These are phyloP conservation scores for Caenorhabditis virilis DNA, from an alignment of 2,888 invertebrate species.

Conservation along the genomic window DNA sequence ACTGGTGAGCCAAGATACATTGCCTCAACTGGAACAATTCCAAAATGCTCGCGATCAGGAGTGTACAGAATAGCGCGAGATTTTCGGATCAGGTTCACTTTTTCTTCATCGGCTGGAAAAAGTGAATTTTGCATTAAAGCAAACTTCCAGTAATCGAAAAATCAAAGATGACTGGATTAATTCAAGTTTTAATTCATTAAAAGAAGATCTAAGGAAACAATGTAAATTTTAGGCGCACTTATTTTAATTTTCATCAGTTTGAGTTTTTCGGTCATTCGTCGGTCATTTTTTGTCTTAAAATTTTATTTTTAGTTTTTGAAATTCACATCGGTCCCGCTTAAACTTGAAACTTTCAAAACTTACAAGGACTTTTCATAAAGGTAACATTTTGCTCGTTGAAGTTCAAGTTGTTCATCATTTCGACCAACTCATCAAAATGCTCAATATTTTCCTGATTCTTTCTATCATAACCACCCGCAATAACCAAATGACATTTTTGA, in stretches of 20 bases:
- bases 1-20: constrained; percentile 93
- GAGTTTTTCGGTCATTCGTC: not conserved
- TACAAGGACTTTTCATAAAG: constrained; percentile 64
- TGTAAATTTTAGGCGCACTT: not conserved
- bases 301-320: not conserved
- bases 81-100: constrained; percentile 80
- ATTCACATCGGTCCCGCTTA: not conserved
- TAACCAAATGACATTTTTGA: constrained; percentile 78
- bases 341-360: not conserved
- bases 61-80: constrained; percentile 88
- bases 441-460: constrained; percentile 83
- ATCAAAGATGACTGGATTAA: not conserved
- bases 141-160: not conserved
- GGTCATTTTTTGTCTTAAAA: too few species aligned
- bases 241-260: not conserved
- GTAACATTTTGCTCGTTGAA: constrained; percentile 57
- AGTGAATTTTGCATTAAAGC: not conserved
- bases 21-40: constrained; percentile 97
- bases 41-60: constrained; percentile 95
- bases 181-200: not conserved
- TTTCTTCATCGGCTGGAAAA: constrained; percentile 76
- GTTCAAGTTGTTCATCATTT: not conserved
- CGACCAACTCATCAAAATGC: constrained; percentile 80
- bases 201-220: not conserved
- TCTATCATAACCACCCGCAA: constrained; percentile 95